These are phyloP conservation scores for Pecten maximus DNA, from an alignment of 2,888 invertebrate species.

Conservation along the genomic window DNA sequence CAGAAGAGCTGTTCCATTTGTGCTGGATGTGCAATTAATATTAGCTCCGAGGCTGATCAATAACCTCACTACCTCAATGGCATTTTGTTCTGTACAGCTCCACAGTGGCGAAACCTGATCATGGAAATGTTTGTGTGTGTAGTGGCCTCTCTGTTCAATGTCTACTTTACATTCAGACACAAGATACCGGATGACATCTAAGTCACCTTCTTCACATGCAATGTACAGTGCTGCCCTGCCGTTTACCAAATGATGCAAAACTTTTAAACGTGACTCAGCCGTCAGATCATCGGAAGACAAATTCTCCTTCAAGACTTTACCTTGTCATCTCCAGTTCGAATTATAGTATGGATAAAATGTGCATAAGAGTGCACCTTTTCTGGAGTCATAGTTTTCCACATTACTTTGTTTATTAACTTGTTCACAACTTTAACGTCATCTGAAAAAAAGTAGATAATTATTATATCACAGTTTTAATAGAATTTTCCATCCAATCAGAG, in stretches of 20 bases:
- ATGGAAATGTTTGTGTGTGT: neutral
- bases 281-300: neutral
- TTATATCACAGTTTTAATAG: no score
- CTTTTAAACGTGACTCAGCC: neutral
- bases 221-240: neutral
- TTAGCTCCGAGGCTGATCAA: conserved; percentile 2
- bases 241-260: neutral
- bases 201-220: neutral
- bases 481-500: no score
- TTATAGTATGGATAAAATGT: neutral
- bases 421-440: neutral
- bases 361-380: neutral
- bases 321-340: neutral
- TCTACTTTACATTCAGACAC: neutral
- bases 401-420: neutral
- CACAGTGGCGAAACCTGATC: neutral
- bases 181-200: neutral
- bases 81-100: neutral
- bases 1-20: conserved; percentile 18
- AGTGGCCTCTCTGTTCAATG: neutral
- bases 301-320: neutral
- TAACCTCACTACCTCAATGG: neutral
- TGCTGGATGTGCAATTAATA: neutral
- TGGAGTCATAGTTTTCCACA: conserved; percentile 4
- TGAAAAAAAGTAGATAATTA: no score